Evolutionary conservation across 53 echinoderm and acorn worm species (phyloP).

Genomic region (Arbacia lixula): DNA sequence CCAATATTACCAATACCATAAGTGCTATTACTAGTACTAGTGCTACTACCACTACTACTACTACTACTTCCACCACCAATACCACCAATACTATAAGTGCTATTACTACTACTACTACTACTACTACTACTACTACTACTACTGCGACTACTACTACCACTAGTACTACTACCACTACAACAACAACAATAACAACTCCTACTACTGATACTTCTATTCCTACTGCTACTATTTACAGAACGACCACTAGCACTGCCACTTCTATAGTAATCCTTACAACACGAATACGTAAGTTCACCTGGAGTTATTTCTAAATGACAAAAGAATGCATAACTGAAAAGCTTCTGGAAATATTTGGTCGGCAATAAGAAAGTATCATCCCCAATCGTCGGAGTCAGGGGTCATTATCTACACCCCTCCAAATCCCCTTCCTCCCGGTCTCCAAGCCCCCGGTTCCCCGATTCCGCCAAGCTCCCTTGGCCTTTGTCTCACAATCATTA

Average conservation of each 20-base stretch:
- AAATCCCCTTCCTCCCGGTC: no score
- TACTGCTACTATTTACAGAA: background rate
- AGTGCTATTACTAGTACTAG: background rate
- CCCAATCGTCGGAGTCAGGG: no score
- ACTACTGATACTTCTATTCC: background rate
- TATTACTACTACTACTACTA: slow-evolving; percentile 11
- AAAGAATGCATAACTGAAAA: no score
- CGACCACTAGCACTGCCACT: background rate
- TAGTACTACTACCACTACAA: slow-evolving; percentile 8
- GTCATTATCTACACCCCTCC: no score
- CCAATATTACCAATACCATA: background rate
- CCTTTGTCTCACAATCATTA: no score
- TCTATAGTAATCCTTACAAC: no score
- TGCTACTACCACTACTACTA: slow-evolving; percentile 8
- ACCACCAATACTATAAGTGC: slow-evolving; percentile 3
- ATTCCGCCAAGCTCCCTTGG: no score
- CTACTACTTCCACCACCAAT: slow-evolving; percentile 11
- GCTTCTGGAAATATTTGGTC: no score
- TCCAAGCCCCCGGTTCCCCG: no score
- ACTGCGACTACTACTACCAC: background rate
- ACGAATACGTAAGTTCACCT: no score
- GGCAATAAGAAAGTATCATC: no score
- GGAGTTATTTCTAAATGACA: no score
- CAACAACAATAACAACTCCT: slow-evolving; percentile 2
- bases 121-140: slow-evolving; percentile 13